phyloP scores from a whole-genome alignment of 2,888 invertebrate species.

The Prostheceraeus crozeri region DNA sequence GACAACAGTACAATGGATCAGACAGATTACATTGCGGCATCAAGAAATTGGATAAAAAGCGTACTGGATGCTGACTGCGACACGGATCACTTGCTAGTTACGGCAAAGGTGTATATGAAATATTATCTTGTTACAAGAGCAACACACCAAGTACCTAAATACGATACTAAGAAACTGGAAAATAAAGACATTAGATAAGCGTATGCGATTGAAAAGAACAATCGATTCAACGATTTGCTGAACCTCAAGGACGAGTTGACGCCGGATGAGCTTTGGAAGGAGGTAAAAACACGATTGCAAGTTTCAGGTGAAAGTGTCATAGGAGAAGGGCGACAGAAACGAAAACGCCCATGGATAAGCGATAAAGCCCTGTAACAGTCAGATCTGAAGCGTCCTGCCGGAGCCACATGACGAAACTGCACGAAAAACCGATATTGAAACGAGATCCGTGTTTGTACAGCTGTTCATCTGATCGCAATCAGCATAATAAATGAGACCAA shows the following conservation, averaged over 20 bases:
- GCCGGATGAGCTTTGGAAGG: constrained; percentile 18
- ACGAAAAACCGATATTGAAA: not conserved
- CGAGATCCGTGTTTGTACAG: no score
- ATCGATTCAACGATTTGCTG: not conserved
- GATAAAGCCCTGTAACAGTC: not conserved
- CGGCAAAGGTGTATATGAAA: constrained; percentile 14
- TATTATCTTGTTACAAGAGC: not conserved
- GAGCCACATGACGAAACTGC: not conserved
- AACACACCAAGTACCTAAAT: no score
- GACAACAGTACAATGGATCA: constrained; percentile 19
- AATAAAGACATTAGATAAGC: constrained; percentile 12
- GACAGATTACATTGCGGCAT: constrained; percentile 3
- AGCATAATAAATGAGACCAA: no score
- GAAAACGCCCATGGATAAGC: constrained; percentile 10
- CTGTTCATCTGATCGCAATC: no score
- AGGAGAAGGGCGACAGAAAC: not conserved
- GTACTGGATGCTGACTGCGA: constrained; percentile 18
- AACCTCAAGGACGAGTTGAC: constrained; percentile 2
- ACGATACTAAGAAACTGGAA: constrained; percentile 8
- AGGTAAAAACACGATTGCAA: constrained; percentile 6
- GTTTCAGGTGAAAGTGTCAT: not conserved
- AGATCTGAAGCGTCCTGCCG: not conserved
- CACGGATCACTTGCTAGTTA: constrained; percentile 11
- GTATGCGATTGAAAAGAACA: not conserved
- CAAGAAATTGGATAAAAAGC: not conserved